Conservation (phyloP, 2,888 invertebrate genomes). For the Caenorhabditis virilis region DNA sequence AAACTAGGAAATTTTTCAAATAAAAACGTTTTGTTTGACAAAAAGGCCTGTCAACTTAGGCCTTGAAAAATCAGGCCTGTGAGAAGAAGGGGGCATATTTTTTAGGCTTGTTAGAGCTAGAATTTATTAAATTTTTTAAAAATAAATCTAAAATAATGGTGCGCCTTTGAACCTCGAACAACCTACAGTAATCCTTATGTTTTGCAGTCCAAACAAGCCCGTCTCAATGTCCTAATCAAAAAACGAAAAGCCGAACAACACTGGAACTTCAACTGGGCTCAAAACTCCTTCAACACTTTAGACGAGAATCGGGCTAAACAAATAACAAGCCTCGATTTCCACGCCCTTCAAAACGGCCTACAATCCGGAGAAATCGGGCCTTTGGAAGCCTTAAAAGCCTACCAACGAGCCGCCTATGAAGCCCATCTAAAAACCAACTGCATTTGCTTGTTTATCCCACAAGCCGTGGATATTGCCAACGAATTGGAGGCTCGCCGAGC, state of each 20-base stretch:
- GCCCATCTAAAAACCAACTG: conserved; percentile 58
- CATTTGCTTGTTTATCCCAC: conserved; percentile 47
- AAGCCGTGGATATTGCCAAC: conserved; percentile 17
- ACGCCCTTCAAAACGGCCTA: conserved; percentile 36
- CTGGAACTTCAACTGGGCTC: conserved; percentile 23
- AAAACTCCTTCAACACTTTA: conserved; percentile 20
- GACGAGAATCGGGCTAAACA: conserved; percentile 1
- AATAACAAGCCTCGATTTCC: conserved; percentile 9
- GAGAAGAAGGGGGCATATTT: too few relatives aligned
- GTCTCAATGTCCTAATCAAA: conserved; percentile 10
- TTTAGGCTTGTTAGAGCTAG: too few relatives aligned
- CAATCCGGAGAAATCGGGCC: conserved; percentile 42
- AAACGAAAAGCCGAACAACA: conserved; percentile 10
- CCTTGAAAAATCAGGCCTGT: too few relatives aligned
- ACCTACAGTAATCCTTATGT: too few relatives aligned
- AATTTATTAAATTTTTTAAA: too few relatives aligned
- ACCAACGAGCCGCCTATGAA: conserved; percentile 53
- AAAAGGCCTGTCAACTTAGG: too few relatives aligned
- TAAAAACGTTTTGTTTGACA: too few relatives aligned
- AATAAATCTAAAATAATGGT: too few relatives aligned
- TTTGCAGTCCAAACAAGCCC: too few relatives aligned
- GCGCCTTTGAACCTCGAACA: too few relatives aligned
- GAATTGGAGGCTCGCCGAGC: conserved; percentile 1
- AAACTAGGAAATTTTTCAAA: too few relatives aligned
- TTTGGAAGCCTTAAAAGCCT: conserved; percentile 53